phyloP scores from a whole-genome alignment of 1,140 invertebrate genomes.

The Apis mellifera region Amel_HAv3.1 CM009939.2:6172001-6172500 shows the following conservation, averaged over 20 bases:
- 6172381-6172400: not conserved
- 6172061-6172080: not conserved
- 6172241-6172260: not conserved
- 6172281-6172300: not conserved
- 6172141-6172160: not conserved
- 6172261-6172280: too few species aligned
- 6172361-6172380: not conserved
- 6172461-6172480: not conserved
- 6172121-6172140: slow-evolving; percentile 3
- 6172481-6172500: slow-evolving; percentile 5
- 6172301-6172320: not conserved
- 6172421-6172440: not conserved
- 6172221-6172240: not conserved
- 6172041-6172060: slow-evolving; percentile 20
- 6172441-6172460: slow-evolving; percentile 8
- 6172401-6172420: not conserved
- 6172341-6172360: not conserved
- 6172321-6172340: not conserved
- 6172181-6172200: not conserved
- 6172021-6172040: not conserved
- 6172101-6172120: not conserved
- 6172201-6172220: not conserved
- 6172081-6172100: not conserved
- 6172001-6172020: slow-evolving; percentile 1
- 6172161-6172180: not conserved